Conservation (phyloP, 2,113 vertebrate genomes). For the Lophochroa leadbeateri region DNA sequence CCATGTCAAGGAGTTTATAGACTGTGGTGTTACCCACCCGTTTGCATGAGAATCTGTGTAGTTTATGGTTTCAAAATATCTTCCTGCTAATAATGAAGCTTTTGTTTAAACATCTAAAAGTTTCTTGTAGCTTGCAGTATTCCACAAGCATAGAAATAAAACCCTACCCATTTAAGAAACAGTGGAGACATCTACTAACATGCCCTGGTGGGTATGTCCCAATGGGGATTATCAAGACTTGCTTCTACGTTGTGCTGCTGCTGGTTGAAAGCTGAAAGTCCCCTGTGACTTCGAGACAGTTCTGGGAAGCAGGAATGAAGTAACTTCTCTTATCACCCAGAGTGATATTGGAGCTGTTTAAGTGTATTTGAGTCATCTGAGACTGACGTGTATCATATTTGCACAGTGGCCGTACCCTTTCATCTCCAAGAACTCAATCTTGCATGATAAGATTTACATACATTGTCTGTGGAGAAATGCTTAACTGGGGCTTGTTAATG, state of each 20-base stretch:
- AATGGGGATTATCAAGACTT: background rate
- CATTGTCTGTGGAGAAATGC: background rate
- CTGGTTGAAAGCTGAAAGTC: constrained; percentile 2
- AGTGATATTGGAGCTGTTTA: background rate
- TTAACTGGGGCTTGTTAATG: background rate
- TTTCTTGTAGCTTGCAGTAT: background rate
- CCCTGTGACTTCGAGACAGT: background rate
- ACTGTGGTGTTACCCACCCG: background rate
- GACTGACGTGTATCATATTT: background rate
- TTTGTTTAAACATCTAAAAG: background rate
- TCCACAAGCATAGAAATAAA: constrained; percentile 2
- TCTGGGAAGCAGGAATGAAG: background rate
- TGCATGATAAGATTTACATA: rapidly evolving
- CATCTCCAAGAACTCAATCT: background rate
- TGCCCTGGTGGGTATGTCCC: background rate
- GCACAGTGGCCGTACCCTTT: rapidly evolving
- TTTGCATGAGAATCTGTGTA: background rate
- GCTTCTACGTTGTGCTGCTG: background rate
- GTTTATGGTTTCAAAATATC: background rate
- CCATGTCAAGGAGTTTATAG: background rate
- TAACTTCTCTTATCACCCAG: background rate
- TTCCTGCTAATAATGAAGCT: background rate
- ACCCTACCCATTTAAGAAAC: background rate
- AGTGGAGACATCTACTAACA: background rate
- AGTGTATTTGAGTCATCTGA: background rate